A percentile compares a stretch with the other conserved stretches of the same genome.
phyloP scores from a whole-genome alignment of 2,113 vertebrate species.

The Charina bottae region DNA sequence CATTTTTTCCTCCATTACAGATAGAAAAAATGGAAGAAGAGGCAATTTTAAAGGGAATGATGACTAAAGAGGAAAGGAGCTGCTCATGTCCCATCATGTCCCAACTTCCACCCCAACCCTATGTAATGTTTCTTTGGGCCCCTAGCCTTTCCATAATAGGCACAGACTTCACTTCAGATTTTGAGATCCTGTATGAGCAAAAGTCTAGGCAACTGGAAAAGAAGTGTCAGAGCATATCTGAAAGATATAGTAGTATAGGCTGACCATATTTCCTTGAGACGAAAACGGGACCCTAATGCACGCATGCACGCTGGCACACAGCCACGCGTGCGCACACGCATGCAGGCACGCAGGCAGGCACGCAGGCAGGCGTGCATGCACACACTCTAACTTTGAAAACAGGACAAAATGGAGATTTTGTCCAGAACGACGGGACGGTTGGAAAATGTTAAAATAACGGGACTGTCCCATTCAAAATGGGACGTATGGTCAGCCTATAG shows the following conservation, averaged over 20 bases:
- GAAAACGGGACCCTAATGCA: no score
- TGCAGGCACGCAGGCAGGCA: no score
- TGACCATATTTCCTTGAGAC: no score
- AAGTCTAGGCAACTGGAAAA: rapidly evolving
- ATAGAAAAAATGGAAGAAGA: background rate
- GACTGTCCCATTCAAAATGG: no score
- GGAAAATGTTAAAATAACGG: no score
- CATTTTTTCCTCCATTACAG: background rate
- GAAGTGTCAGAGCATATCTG: rapidly evolving
- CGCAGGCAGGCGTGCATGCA: no score
- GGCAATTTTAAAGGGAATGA: background rate
- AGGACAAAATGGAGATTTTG: no score
- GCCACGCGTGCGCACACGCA: no score
- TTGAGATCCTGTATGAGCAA: rapidly evolving
- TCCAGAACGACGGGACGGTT: no score
- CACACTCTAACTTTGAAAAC: no score
- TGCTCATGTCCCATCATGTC: background rate
- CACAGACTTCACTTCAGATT: background rate
- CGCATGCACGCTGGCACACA: no score
- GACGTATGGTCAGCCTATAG: no score
- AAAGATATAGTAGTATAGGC: background rate
- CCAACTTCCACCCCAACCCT: background rate
- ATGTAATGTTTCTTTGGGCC: background rate
- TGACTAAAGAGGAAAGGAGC: background rate
- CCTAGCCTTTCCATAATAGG: background rate